Evolutionary conservation across 1,140 invertebrate genomes (phyloP), one percentile per base, ranked within the genome.

Genomic region (Bombus ignitus): DNA sequence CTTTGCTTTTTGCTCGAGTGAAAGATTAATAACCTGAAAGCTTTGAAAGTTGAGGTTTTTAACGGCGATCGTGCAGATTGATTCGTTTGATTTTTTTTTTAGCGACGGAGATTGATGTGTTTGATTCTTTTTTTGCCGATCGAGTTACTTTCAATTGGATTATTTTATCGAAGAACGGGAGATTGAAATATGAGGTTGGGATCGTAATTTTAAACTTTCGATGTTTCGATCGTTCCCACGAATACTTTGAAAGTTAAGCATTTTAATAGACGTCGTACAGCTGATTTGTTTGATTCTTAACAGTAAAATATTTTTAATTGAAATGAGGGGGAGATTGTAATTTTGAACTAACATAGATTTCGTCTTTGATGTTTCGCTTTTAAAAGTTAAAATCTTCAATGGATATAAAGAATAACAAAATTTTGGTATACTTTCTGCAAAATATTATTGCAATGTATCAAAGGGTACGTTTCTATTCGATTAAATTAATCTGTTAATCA

Each of bases 21-120:
- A 35, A 10, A 47, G 73, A 75, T 37, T 57, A 57, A 57, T 75
- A 42, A 35, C 12, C 47, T 57, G 44, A 76, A 76, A 59, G 74
- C 74, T 35, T 47, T 35, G 47, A 35, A 22, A 57, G 47, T 53
- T 32, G 72, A 73, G n/a, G 28, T 22, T 47, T 44, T 47, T 57
- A 57, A 37, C 53, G n/a, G 22, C 32, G 15, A 68, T 22, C 32
- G 18, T 59, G 47, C 25, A 28, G 22, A 59, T 76, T 62, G 28
- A n/a, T 62, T n/a, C 28, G 59, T 62, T 62, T 62, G 12, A 13
- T n/a, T n/a, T 13, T 28, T 22, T 18, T 47, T 44, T 32, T 37
- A 57, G 10, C 32, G 32, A 68, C 22, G 18, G 8, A 37, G 6
- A 59, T 76, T 62, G 59, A 62, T 62, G 28, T 28, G 59, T 62